Evolutionary conservation across 2,888 invertebrate species (phyloP).

Genomic region (Abscondita cerata): DNA sequence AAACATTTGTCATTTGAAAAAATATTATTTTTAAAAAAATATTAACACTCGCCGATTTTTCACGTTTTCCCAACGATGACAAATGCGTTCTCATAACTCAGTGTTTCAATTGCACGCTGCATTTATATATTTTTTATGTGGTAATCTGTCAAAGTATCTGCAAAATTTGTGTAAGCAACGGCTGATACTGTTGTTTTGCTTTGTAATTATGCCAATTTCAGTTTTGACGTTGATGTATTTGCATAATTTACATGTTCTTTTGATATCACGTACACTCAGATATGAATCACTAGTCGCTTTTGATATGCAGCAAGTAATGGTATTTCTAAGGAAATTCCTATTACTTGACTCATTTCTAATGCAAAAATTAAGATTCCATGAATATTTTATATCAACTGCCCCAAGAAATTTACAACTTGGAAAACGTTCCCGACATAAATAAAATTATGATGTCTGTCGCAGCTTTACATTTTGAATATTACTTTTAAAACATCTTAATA

Average conservation of each 20-base stretch:
- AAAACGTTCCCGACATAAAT: slow-evolving; percentile 32
- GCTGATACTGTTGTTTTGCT: not conserved
- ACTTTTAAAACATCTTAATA: slow-evolving; percentile 9
- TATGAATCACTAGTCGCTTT: slow-evolving; percentile 17
- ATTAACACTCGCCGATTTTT: too few relatives aligned
- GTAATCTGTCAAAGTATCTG: not conserved
- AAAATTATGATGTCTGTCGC: slow-evolving; percentile 23
- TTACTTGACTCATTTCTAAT: slow-evolving; percentile 45
- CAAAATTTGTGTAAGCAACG: not conserved
- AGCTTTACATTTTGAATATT: slow-evolving; percentile 18
- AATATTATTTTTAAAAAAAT: too few relatives aligned
- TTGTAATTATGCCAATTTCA: not conserved
- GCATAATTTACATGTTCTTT: slow-evolving; percentile 25
- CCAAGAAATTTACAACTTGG: slow-evolving; percentile 36
- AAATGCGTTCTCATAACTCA: too few relatives aligned
- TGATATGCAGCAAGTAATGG: slow-evolving; percentile 44
- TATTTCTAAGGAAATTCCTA: slow-evolving; percentile 38
- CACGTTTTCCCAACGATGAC: too few relatives aligned
- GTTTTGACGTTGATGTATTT: slow-evolving; percentile 16
- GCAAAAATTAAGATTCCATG: slow-evolving; percentile 46
- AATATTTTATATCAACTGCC: slow-evolving; percentile 43
- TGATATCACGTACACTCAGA: slow-evolving; percentile 23
- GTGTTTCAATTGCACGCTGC: too few relatives aligned
- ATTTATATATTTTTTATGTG: too few relatives aligned
- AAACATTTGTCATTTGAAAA: too few relatives aligned